Percentiles rank a stretch among this genome's conserved stretches.
These are phyloP conservation scores for Heterochromis multidens DNA, from an alignment of 2,113 vertebrate genomes.

Conservation along the genomic window DNA sequence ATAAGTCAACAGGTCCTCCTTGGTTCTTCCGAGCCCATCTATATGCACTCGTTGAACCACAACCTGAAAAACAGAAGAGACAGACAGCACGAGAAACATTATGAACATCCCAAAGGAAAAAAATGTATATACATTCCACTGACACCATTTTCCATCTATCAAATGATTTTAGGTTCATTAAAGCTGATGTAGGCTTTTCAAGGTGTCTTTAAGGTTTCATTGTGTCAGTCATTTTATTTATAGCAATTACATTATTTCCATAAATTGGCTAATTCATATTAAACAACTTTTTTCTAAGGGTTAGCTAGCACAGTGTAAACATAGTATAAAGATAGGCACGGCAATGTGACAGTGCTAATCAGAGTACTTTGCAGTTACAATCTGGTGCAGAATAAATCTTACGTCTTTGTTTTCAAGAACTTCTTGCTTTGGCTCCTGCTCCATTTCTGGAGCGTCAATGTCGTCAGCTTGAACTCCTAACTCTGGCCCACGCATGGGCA, in stretches of 20 bases:
- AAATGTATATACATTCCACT: neutral
- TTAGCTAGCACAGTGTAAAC: neutral
- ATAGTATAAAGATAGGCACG: neutral
- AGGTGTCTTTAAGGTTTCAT: no score
- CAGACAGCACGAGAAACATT: neutral
- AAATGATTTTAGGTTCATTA: neutral
- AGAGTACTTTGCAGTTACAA: neutral
- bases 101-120: neutral
- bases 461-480: conserved; percentile 87
- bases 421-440: conserved; percentile 89
- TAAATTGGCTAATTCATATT: neutral
- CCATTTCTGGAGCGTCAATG: conserved; percentile 83
- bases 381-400: conserved; percentile 35
- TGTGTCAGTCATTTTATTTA: neutral
- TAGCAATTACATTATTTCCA: neutral
- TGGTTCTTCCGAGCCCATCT: conserved; percentile 91
- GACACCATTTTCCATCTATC: no score
- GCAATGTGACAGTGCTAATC: neutral
- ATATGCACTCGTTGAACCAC: conserved; percentile 92
- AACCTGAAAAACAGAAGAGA: conserved; percentile 75
- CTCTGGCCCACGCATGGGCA: conserved; percentile 87
- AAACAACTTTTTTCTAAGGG: neutral
- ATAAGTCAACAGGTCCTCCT: conserved; percentile 89
- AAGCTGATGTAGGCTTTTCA: neutral
- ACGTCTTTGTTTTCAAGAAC: conserved; percentile 96